Percentiles rank a stretch among this genome's conserved stretches.
These are phyloP conservation scores for Paramisgurnus dabryanus DNA, from an alignment of 2,113 vertebrate species.

Conservation along the genomic window DNA sequence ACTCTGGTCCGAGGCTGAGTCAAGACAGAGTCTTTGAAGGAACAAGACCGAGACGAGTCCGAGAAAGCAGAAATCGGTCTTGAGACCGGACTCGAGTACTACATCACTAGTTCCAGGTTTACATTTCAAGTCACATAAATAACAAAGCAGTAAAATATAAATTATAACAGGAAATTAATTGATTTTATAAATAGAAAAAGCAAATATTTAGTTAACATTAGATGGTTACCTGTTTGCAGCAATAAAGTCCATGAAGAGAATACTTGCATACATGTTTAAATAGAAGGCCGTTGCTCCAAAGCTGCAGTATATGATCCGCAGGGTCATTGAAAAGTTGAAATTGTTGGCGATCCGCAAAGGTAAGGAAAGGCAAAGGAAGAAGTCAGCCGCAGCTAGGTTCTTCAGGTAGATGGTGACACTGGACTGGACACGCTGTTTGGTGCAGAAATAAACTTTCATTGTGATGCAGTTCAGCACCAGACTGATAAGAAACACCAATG, in stretches of 20 bases:
- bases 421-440: not conserved
- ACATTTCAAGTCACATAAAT: too few species aligned
- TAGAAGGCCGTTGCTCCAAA: conserved; percentile 67
- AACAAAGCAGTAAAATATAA: too few species aligned
- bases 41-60: too few species aligned
- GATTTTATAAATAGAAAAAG: too few species aligned
- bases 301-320: conserved; percentile 65
- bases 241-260: conserved; percentile 76
- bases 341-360: conserved; percentile 63
- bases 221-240: conserved; percentile 69
- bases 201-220: too few species aligned
- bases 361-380: conserved; percentile 69
- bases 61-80: too few species aligned
- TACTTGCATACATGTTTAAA: conserved; percentile 78
- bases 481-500: conserved; percentile 64
- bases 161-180: too few species aligned
- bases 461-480: conserved; percentile 69
- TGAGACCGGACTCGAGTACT: too few species aligned
- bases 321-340: conserved; percentile 1
- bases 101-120: too few species aligned
- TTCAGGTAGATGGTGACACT: conserved; percentile 71
- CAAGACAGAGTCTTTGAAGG: too few species aligned
- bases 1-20: too few species aligned
- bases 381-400: conserved; percentile 71
- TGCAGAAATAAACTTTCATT: conserved; percentile 69